Evolutionary conservation across 2,888 invertebrate species (phyloP), one percentile per base, ranked within the genome.

Genomic region (Limenitis arthemis): DNA sequence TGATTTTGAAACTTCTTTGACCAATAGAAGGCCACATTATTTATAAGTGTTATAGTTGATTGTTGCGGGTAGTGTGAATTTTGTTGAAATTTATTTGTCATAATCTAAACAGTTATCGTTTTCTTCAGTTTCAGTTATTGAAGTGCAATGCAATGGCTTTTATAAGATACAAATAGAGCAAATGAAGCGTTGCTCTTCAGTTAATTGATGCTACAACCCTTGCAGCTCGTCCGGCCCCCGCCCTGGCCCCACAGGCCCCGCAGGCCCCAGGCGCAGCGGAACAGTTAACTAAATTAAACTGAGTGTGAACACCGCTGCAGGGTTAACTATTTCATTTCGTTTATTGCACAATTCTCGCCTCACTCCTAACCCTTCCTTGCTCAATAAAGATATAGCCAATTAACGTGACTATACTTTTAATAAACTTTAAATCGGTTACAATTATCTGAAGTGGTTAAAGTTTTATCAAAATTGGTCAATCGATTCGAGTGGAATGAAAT

Each of bases 231-330:
- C 20, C 20, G 4, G 20, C 20, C 20, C 20, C 20, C 20, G 20
- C 20, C 20, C 20, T 4, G 20, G 20, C 20, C 20, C 20, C 20
- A 20, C 78, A 70, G 72, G 66, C 68, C 67, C 69, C 77, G 81
- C 81, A 77, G 58, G 77, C 80, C 65, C 75, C 70, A 74, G 77
- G 81, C 78, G 77, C 79, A 77, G 69, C 79, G 75, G 71, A 77
- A 83, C 83, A 77, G 83, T 85, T 85, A 86, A 85, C 85, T 83
- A 86, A 86, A 85, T 85, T 85, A 85, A 85, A 85, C 75, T 78
- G 82, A 84, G 82, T 86, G 86, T 79, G 84, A 85, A 83, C 79
- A 80, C 78, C 79, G 78, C 79, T 82, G 77, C 79, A 81, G 83
- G 84, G 84, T 79, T 84, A 80, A 86, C 85, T 85, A 85, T 85